These are phyloP conservation scores for Achatina immaculata DNA, from an alignment of 1,140 invertebrate genomes.

Conservation along the genomic window DNA sequence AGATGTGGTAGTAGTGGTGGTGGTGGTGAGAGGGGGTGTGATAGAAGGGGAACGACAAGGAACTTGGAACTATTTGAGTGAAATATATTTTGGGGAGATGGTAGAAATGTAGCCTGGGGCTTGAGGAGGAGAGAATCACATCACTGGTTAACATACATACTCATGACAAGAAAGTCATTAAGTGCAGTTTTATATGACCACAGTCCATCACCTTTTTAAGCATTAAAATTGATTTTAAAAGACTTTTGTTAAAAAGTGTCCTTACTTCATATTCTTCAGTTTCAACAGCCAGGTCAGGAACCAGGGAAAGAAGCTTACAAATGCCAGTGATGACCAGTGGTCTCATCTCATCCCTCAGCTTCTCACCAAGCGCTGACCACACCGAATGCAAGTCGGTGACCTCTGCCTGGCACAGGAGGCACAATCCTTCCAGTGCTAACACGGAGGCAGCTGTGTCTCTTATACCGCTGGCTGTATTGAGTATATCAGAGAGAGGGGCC, in stretches of 20 bases:
- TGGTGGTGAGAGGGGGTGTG: neutral
- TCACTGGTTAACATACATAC: too few relatives aligned
- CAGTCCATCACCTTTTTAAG: too few relatives aligned
- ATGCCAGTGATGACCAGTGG: constrained; percentile 56
- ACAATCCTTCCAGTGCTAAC: constrained; percentile 61
- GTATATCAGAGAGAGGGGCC: constrained; percentile 55
- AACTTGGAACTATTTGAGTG: too few relatives aligned
- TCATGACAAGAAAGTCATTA: too few relatives aligned
- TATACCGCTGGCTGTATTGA: constrained; percentile 49
- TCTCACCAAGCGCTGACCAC: constrained; percentile 45
- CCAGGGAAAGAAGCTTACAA: constrained; percentile 63
- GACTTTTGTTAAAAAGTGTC: too few relatives aligned
- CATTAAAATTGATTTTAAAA: too few relatives aligned
- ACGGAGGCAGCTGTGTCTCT: constrained; percentile 50
- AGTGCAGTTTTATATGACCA: too few relatives aligned
- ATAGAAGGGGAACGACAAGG: neutral
- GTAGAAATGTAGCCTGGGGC: neutral
- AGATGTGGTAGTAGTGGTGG: neutral
- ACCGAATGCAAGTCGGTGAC: constrained; percentile 50
- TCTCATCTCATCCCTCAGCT: constrained; percentile 40
- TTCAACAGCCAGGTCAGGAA: constrained; percentile 55
- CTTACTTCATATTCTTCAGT: constrained; percentile 61
- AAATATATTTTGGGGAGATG: neutral
- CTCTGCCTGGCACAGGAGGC: constrained; percentile 63
- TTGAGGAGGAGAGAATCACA: neutral